Conservation (phyloP, 1,140 invertebrate species). For the Atta texana region DNA sequence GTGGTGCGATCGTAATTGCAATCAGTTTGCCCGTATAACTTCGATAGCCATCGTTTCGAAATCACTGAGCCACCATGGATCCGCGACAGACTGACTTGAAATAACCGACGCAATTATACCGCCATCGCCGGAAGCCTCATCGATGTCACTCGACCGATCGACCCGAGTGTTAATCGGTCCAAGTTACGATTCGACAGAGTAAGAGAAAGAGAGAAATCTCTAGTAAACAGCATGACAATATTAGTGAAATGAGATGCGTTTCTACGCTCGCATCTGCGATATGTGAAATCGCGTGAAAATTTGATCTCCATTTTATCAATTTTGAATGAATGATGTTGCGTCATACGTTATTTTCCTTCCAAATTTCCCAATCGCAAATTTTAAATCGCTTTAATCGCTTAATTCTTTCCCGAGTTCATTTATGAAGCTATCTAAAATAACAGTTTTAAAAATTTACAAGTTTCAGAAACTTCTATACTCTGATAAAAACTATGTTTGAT, state of each 20-base stretch:
- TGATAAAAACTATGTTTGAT: slow-evolving; percentile 22
- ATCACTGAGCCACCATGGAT: slow-evolving; percentile 48
- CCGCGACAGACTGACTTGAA: slow-evolving; percentile 54
- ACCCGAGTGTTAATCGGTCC: slow-evolving; percentile 64
- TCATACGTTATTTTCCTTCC: no score
- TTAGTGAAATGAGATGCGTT: not conserved
- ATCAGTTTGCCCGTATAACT: slow-evolving; percentile 58
- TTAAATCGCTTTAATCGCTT: not conserved
- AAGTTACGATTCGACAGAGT: slow-evolving; percentile 31
- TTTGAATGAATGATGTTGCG: not conserved
- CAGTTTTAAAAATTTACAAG: not conserved
- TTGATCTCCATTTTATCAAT: not conserved
- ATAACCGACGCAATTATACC: slow-evolving; percentile 66
- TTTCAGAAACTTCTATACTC: not conserved
- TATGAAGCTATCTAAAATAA: not conserved
- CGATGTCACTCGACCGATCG: slow-evolving; percentile 60
- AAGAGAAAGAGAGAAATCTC: slow-evolving; percentile 1
- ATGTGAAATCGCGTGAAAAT: slow-evolving; percentile 13
- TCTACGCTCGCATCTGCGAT: not conserved
- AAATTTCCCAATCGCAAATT: not conserved
- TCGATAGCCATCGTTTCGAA: slow-evolving; percentile 63
- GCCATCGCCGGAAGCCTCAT: slow-evolving; percentile 45
- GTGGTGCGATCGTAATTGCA: slow-evolving; percentile 52
- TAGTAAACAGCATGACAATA: slow-evolving; percentile 45
- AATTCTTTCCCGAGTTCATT: not conserved